phyloP scores from a whole-genome alignment of 2,797 vertebrate genomes.

The Anolis apletophallus region DNA sequence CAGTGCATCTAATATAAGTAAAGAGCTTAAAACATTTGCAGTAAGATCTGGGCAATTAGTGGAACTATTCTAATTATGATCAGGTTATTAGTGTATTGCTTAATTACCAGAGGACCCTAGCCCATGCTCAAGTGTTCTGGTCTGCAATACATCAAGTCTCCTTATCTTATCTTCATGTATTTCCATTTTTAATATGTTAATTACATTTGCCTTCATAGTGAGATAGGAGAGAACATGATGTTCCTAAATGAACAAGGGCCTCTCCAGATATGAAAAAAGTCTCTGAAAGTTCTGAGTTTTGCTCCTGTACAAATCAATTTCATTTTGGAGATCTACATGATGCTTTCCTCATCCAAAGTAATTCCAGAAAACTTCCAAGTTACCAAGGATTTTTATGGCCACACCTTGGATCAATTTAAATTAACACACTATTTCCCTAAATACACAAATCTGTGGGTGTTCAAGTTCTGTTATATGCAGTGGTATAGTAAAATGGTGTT shows the following conservation, averaged over 20 bases:
- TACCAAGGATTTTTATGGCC: too few species aligned
- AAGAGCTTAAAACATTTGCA: slow-evolving; percentile 39
- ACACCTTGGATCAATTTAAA: too few species aligned
- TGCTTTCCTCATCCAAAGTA: too few species aligned
- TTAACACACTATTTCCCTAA: too few species aligned
- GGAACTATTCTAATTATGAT: slow-evolving; percentile 28
- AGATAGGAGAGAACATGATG: slow-evolving; percentile 25
- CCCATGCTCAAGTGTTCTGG: slow-evolving; percentile 41
- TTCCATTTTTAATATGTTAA: slow-evolving; percentile 50
- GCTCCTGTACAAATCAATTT: too few species aligned
- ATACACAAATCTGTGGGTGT: too few species aligned
- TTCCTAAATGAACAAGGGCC: slow-evolving; percentile 17
- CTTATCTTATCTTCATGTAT: slow-evolving; percentile 16
- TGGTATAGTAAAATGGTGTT: too few species aligned
- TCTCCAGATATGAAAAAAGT: too few species aligned
- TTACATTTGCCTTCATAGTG: slow-evolving; percentile 30
- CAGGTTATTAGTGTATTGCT: slow-evolving; percentile 34
- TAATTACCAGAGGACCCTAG: slow-evolving; percentile 48
- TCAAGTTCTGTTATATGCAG: too few species aligned
- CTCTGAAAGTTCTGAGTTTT: too few species aligned
- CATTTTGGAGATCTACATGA: too few species aligned
- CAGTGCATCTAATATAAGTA: slow-evolving; percentile 39
- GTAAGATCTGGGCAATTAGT: slow-evolving; percentile 32
- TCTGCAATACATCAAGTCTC: neutral
- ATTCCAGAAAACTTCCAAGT: too few species aligned